phyloP scores from a whole-genome alignment of 2,797 vertebrate genomes.

The Jordanella pulchra region DNA sequence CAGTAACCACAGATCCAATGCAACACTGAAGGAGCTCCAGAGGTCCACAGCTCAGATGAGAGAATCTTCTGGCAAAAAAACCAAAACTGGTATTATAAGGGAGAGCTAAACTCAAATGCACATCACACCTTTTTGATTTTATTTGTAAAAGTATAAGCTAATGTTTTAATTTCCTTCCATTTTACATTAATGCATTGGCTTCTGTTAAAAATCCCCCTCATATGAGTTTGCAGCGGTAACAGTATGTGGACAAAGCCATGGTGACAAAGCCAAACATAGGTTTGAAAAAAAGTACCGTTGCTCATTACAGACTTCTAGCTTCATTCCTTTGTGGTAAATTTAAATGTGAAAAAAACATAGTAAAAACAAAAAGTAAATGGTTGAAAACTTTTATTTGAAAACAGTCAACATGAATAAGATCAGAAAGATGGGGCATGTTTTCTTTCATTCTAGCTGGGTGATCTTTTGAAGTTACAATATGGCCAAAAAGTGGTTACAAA shows the following conservation, averaged over 20 bases:
- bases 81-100: too few relatives aligned
- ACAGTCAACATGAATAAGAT: conserved; percentile 35
- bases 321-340: conserved; percentile 53
- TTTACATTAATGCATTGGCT: not conserved
- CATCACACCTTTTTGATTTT: not conserved
- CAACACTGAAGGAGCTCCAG: not conserved
- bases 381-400: conserved; percentile 31
- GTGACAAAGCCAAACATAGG: too few relatives aligned
- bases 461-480: conserved; percentile 52
- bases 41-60: not conserved
- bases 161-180: not conserved
- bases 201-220: not conserved
- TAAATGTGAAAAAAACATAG: conserved; percentile 38
- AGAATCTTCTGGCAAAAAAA: too few relatives aligned
- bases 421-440: conserved; percentile 30
- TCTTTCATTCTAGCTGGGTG: conserved; percentile 30
- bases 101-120: not conserved
- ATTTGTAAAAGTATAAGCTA: too few relatives aligned
- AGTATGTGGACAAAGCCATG: not conserved
- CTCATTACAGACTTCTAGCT: conserved; percentile 57
- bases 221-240: not conserved
- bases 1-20: not conserved
- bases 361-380: conserved; percentile 18
- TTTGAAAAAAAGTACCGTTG: conserved; percentile 10
- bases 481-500: conserved; percentile 60